Conservation (phyloP, 2,888 invertebrate species). For the Pristionchus arcanus region DNA sequence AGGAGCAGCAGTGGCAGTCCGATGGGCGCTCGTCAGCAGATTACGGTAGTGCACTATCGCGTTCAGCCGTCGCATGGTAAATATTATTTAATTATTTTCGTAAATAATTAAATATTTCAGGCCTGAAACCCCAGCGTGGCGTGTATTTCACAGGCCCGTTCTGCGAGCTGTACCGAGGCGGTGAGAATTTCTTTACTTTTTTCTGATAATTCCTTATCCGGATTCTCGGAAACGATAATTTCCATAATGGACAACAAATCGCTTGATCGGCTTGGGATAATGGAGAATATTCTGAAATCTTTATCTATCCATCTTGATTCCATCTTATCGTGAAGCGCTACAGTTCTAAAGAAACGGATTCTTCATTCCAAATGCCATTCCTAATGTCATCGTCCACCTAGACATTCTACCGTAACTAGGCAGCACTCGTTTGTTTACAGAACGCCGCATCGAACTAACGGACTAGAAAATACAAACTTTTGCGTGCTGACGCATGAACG, state of each 20-base stretch:
- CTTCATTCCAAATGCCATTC: background rate
- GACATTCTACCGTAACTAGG: background rate
- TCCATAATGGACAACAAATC: background rate
- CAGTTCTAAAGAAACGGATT: too few species aligned
- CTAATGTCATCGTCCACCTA: background rate
- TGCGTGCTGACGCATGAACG: background rate
- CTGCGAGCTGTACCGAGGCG: slow-evolving; percentile 42
- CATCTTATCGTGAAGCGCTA: too few species aligned
- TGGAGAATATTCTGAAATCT: too few species aligned
- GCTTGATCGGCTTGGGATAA: too few species aligned
- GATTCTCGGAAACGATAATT: background rate
- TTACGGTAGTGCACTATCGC: slow-evolving; percentile 41
- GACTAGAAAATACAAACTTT: background rate
- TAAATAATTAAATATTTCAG: background rate
- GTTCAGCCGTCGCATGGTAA: slow-evolving; percentile 25
- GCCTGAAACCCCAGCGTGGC: background rate
- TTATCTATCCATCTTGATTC: too few species aligned
- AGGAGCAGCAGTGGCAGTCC: background rate
- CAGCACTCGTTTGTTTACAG: background rate
- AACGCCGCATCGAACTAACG: background rate
- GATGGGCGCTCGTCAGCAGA: slow-evolving; percentile 1
- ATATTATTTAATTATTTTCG: background rate
- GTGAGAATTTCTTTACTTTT: background rate
- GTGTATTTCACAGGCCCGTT: slow-evolving; percentile 39
- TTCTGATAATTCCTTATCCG: background rate